Base-by-base conservation (phyloP, 2,797 vertebrate genomes). In the Sphenodon punctatus region DNA sequence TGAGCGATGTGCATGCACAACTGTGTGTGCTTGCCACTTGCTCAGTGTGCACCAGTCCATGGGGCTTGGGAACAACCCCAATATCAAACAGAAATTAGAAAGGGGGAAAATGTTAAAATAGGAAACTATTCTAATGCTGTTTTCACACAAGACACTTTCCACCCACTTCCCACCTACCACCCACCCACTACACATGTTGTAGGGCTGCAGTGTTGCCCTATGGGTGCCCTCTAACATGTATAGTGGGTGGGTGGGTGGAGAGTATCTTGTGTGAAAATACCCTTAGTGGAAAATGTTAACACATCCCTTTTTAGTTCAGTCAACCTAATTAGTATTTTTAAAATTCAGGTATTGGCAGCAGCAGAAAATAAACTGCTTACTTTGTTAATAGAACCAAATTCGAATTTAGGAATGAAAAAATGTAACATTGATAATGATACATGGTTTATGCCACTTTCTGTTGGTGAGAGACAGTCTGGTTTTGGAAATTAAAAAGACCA, bases 41-140 rank as follows among this genome's bases (percentile, higher is more conserved):
- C n/a, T n/a, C n/a, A n/a, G n/a, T n/a, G n/a, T n/a, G n/a, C n/a
- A n/a, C n/a, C n/a, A n/a, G n/a, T n/a, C n/a, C n/a, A n/a, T n/a
- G n/a, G n/a, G n/a, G n/a, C n/a, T n/a, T n/a, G n/a, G n/a, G n/a
- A n/a, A n/a, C n/a, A n/a, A n/a, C n/a, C n/a, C 1, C 75, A 74
- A 22, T 66, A 80, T 34, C 16, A 89, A 89, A 84, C 13, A 67
- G 19, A 88, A 88, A 87, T 75, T 8, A 48, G 15, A 80, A 72
- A 7, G 4, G 1, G 3, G 7, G 6, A 23, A 25, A 49, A 46
- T 48, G 5, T 2, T 77, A 78, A 12, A 77, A 27, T 2, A 78
- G 8, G 2, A 61, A 1, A 30, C 17, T 61, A 41, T 30, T 63
- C 81, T 82, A 48, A 36, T 4, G n/a, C n/a, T n/a, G n/a, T n/a